phyloP scores from a whole-genome alignment of 2,113 vertebrate genomes.

The Pavo muticus region DNA sequence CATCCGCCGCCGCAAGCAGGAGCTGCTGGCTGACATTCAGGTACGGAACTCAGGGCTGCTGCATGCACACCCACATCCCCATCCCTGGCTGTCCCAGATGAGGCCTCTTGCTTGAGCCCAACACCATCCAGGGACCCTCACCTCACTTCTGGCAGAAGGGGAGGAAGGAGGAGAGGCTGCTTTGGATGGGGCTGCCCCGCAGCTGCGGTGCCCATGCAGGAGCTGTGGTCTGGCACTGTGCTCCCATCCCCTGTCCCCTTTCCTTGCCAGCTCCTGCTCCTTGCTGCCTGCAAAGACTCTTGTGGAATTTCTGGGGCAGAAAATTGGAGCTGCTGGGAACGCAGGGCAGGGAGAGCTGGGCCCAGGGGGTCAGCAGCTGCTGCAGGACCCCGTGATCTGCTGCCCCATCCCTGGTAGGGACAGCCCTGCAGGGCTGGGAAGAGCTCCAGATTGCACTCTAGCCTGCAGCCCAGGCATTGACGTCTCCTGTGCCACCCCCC shows the following conservation, averaged over 20 bases:
- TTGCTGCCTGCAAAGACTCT: background rate
- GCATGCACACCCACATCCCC: background rate
- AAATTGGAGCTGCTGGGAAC: background rate
- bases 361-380: background rate
- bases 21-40: conserved; percentile 98
- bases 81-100: background rate
- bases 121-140: background rate
- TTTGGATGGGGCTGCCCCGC: background rate
- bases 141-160: background rate
- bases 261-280: background rate
- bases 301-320: background rate
- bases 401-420: rapidly evolving
- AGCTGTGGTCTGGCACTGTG: background rate
- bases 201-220: background rate
- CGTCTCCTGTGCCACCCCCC: background rate
- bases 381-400: background rate
- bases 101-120: too few relatives aligned
- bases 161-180: background rate
- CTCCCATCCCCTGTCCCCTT: background rate
- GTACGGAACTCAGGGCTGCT: conserved; percentile 59
- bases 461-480: rapidly evolving
- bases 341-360: background rate
- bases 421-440: background rate
- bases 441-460: background rate
- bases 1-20: conserved; percentile 95